Conservation (phyloP, 2,797 vertebrate species). For the Sebastes cheni region DNA sequence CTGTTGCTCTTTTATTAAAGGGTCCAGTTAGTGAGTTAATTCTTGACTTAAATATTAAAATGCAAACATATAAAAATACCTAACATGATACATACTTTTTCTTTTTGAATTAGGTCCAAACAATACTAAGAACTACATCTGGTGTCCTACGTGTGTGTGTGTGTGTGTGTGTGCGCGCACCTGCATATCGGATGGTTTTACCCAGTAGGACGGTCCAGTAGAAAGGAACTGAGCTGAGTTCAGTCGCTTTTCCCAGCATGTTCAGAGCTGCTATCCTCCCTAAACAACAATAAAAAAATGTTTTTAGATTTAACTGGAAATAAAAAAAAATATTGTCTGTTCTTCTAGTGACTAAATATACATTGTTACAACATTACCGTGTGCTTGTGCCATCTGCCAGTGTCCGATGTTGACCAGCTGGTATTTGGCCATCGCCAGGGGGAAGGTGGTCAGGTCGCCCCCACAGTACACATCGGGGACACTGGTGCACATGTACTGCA, state of each 20-base stretch:
- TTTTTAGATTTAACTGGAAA: not conserved
- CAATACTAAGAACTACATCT: not conserved
- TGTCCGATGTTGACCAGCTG: slow-evolving; percentile 80
- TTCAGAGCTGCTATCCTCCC: slow-evolving; percentile 85
- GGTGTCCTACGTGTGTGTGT: not conserved
- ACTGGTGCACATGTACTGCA: slow-evolving; percentile 86
- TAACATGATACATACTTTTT: not conserved
- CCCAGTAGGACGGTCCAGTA: slow-evolving; percentile 88
- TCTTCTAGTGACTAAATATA: not conserved
- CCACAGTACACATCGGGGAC: slow-evolving; percentile 82
- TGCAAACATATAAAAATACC: not conserved
- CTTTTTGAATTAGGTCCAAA: not conserved
- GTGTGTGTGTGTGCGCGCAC: slow-evolving; percentile 48
- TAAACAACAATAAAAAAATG: slow-evolving; percentile 41
- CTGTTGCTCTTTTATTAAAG: not conserved
- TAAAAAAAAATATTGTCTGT: not conserved
- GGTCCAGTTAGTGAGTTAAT: not conserved
- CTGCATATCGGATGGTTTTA: slow-evolving; percentile 86
- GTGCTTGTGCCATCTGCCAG: slow-evolving; percentile 89
- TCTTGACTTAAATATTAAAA: not conserved
- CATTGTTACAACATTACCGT: slow-evolving; percentile 73
- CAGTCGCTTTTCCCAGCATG: slow-evolving; percentile 79
- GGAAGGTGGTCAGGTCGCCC: slow-evolving; percentile 87
- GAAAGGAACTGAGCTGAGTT: slow-evolving; percentile 84
- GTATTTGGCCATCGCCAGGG: slow-evolving; percentile 78